Percentiles rank a stretch among this genome's conserved stretches.
Evolutionary conservation across 64 coral and sea anemone genomes (phyloP).

Genomic region (Stylophora pistillata): DNA sequence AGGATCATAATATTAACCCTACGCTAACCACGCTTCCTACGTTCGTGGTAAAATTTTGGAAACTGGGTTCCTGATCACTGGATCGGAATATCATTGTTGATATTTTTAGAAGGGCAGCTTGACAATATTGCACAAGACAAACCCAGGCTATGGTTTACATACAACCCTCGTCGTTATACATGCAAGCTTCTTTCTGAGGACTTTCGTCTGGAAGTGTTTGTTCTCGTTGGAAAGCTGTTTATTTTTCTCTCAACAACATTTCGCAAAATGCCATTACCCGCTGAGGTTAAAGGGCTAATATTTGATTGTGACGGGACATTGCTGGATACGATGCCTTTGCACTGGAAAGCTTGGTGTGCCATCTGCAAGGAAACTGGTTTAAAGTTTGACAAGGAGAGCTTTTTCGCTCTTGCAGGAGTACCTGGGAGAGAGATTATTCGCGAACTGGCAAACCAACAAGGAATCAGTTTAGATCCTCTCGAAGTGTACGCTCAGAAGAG

Average conservation of each 20-base stretch:
- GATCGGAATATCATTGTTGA: not conserved
- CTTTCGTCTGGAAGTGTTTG: too few relatives aligned
- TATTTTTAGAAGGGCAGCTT: not conserved
- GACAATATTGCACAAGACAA: not conserved
- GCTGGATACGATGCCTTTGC: slow-evolving; percentile 82
- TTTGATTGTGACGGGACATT: slow-evolving; percentile 91
- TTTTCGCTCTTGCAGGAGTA: slow-evolving; percentile 72
- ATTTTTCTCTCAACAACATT: not conserved
- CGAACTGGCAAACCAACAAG: slow-evolving; percentile 72
- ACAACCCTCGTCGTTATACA: too few relatives aligned
- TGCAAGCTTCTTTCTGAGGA: too few relatives aligned
- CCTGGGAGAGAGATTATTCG: slow-evolving; percentile 86
- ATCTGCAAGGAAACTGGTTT: slow-evolving; percentile 78
- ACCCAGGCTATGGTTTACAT: too few relatives aligned
- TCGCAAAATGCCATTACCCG: slow-evolving; percentile 29
- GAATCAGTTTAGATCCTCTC: slow-evolving; percentile 64
- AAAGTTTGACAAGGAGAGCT: slow-evolving; percentile 73
- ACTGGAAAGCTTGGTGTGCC: slow-evolving; percentile 92
- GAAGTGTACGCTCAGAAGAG: slow-evolving; percentile 81
- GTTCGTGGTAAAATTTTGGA: too few relatives aligned
- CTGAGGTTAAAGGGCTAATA: slow-evolving; percentile 70
- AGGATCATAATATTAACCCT: too few relatives aligned
- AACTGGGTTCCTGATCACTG: too few relatives aligned
- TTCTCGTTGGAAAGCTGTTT: not conserved
- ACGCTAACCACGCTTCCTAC: too few relatives aligned